Evolutionary conservation across 2,113 vertebrate species (phyloP), one percentile per base, ranked within the genome.

Genomic region (Xyliphius kryptos): DNA sequence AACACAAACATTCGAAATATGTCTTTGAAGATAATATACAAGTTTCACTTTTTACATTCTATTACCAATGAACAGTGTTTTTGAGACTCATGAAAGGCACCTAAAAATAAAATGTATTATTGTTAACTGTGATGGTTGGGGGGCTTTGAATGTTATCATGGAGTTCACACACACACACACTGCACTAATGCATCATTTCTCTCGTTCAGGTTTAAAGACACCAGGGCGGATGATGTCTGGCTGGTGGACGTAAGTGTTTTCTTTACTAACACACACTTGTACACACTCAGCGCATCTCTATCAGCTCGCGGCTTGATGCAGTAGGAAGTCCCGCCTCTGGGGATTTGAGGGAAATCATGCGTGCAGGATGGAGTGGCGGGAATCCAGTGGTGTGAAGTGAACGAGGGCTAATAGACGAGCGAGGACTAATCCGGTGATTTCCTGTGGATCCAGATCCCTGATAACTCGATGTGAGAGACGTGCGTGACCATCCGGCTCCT

Each of bases 221-320:
- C 80, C 54, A 86, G 92, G 80, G 89, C 92, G 77, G 90, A 92
- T 69, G 92, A 97, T 59, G 80, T 97, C 75, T 98, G 96, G 96
- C 90, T 98, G 66, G 92, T 97, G 66, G 93, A 97, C 86, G 96
- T 98, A 77, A 98, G 96, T 97, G 82, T 58, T 58, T 51, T 9
- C 11, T 44, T 43, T 54, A 4, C 13, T n/a, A 13, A 49, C 63
- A 63, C 61, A 61, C 60, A 56, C 43, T 13, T 14, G 44, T 63
- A n/a, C n/a, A n/a, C n/a, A n/a, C n/a, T n/a, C n/a, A n/a, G 43
- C 63, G 7, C 69, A 69, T 48, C 40, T 48, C 2, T 8, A 6
- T 55, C 58, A 5, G 63, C 71, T 53, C 72, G 63, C 4, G 36
- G 64, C 61, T 83, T 71, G 77, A 77, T 76, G 67, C 46, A 46